phyloP scores from a whole-genome alignment of 2,888 invertebrate species.

The Rambutsinella grinnellia region DNA sequence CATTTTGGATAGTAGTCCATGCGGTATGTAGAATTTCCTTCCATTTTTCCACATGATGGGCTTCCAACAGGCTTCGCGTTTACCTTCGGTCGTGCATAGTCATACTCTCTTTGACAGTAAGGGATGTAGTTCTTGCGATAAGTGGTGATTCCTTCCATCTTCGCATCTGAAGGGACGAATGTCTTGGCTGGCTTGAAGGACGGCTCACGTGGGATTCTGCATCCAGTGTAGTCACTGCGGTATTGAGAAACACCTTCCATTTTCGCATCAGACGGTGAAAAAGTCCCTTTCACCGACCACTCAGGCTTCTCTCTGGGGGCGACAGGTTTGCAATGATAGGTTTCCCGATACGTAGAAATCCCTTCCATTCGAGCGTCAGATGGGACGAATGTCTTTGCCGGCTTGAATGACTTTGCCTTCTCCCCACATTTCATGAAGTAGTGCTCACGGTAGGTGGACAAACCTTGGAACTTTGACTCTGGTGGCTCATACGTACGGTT shows the following conservation, averaged over 20 bases:
- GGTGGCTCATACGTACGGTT: slow-evolving; percentile 53
- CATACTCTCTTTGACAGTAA: slow-evolving; percentile 58
- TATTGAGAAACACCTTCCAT: slow-evolving; percentile 54
- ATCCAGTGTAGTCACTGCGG: slow-evolving; percentile 56
- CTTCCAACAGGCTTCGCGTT: slow-evolving; percentile 16
- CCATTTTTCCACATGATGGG: slow-evolving; percentile 55
- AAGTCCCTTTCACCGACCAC: slow-evolving; percentile 32
- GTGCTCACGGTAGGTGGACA: slow-evolving; percentile 52
- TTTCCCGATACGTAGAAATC: slow-evolving; percentile 51
- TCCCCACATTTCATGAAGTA: slow-evolving; percentile 55
- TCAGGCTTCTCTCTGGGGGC: slow-evolving; percentile 29
- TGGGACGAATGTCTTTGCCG: slow-evolving; percentile 44
- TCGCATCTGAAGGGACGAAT: slow-evolving; percentile 54
- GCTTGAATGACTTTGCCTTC: slow-evolving; percentile 49
- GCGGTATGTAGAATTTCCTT: slow-evolving; percentile 53
- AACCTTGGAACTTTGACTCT: slow-evolving; percentile 32
- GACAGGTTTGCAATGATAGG: slow-evolving; percentile 41
- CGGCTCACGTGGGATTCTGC: slow-evolving; percentile 39
- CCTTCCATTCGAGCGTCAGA: slow-evolving; percentile 50
- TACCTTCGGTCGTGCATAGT: slow-evolving; percentile 53
- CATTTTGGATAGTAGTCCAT: slow-evolving; percentile 55
- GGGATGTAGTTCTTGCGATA: slow-evolving; percentile 55
- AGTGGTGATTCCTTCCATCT: slow-evolving; percentile 53
- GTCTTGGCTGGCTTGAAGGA: slow-evolving; percentile 41
- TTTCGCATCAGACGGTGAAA: slow-evolving; percentile 51